Conservation (phyloP, 2,888 invertebrate genomes). For the Cataglyphis albicans region DNA sequence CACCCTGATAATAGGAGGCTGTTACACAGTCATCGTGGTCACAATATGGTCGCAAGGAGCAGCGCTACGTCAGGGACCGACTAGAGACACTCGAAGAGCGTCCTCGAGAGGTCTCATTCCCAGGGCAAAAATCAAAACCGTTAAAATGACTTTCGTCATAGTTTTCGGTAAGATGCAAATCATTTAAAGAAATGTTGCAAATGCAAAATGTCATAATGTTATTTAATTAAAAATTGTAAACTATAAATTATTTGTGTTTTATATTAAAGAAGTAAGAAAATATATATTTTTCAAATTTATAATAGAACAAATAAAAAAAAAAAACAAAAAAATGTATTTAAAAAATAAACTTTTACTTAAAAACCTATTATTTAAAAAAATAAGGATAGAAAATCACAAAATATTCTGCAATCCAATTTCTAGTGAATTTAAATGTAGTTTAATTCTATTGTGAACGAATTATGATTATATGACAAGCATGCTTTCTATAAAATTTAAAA, state of each 20-base stretch:
- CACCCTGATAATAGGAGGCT: slow-evolving; percentile 94
- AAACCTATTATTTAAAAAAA: not conserved
- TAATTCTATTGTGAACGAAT: not conserved
- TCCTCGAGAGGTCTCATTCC: slow-evolving; percentile 97
- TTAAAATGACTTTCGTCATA: slow-evolving; percentile 98
- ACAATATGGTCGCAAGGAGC: slow-evolving; percentile 93
- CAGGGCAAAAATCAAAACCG: slow-evolving; percentile 97
- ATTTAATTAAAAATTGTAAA: not conserved
- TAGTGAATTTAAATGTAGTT: not conserved
- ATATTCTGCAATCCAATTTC: not conserved
- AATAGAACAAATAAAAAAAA: not conserved
- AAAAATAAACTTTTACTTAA: not conserved
- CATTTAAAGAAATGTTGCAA: not conserved
- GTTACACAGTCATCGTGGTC: slow-evolving; percentile 95
- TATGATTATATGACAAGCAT: not conserved
- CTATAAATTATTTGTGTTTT: not conserved
- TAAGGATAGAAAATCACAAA: not conserved
- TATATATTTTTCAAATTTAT: not conserved
- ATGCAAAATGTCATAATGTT: not conserved
- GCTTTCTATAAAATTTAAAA: not conserved
- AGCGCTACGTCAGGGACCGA: slow-evolving; percentile 84
- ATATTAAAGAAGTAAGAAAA: not conserved
- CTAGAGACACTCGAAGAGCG: slow-evolving; percentile 90
- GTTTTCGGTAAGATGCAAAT: slow-evolving; percentile 91
- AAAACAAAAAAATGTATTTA: not conserved